Base-by-base conservation (phyloP, 2,113 vertebrate genomes). In the Eonycteris spelaea region DNA sequence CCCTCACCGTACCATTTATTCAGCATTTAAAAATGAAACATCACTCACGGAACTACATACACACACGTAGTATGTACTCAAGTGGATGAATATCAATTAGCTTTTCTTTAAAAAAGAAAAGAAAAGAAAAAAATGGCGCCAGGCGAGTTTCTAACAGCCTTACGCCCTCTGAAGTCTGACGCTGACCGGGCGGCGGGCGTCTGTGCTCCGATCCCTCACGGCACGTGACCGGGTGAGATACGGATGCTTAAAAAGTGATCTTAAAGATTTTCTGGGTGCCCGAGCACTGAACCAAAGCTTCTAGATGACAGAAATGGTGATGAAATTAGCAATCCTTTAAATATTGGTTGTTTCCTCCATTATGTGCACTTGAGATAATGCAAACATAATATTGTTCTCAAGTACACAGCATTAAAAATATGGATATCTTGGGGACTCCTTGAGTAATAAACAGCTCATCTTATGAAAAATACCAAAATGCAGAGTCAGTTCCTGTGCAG, bases 111-210 rank as follows among this genome's bases (percentile, higher is more conserved):
- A 6, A 45, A 67, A 43, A 24, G 6, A 53, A 11, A 5, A 45
- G 57, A 43, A 24, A 7, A 33, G 7, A 13, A 2, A 51, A 51
- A 51, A 51, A 51, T 14, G 48, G 14, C n/a, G n/a, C 68, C 21
- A 15, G 55, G 14, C 28, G 10, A 21, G 1, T 15, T 21, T 15
- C 35, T 2, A 11, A 40, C 4, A 40, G 3, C 6, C 7, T 8
- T 11, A 8, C 38, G 10, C 22, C 35, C 13, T 1, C 43, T 7
- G 21, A 4, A 1, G 1, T 26, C 33, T 0, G 4, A 5, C 4
- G 8, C 33, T 0, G 26, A 0, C n/a, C 5, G 0, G 5, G 18
- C 10, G 0, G 10, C 2, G 8, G 2, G 0, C 14, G 4, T 3
- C 48, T 2, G 6, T 0, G 45, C 11, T 51, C 24, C 30, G 9